Evolutionary conservation across 2,888 invertebrate species (phyloP).

Genomic region (Lydus trimaculatus): DNA sequence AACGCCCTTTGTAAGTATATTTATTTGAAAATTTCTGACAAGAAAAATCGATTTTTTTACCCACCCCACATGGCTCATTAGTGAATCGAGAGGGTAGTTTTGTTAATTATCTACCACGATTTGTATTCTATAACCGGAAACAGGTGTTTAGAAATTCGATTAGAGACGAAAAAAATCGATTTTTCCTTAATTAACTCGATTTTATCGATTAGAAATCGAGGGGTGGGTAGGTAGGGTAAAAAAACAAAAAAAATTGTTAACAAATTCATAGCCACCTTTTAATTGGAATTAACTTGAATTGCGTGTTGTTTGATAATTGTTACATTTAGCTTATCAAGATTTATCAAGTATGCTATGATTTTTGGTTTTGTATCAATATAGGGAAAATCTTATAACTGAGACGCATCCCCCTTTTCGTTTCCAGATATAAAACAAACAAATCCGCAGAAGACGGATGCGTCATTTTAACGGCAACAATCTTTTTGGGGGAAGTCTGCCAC

Average conservation of each 20-base stretch:
- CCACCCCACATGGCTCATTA: no score
- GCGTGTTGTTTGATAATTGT: background rate
- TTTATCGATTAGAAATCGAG: no score
- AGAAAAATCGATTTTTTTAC: no score
- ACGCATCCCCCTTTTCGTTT: background rate
- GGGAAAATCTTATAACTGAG: no score
- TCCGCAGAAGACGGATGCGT: background rate
- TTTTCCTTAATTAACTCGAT: background rate
- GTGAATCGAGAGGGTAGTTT: no score
- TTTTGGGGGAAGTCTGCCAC: constrained; percentile 34
- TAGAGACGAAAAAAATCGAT: background rate
- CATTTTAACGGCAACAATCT: background rate
- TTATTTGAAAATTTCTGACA: no score
- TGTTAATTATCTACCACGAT: background rate
- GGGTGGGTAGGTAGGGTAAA: background rate
- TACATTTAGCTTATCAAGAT: constrained; percentile 6
- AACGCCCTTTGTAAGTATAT: no score
- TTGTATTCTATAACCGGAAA: background rate
- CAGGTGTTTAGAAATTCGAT: background rate
- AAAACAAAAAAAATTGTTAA: background rate
- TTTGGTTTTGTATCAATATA: no score
- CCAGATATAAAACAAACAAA: background rate
- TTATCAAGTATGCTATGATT: background rate
- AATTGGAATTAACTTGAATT: background rate
- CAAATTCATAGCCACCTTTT: constrained; percentile 1